Percentiles rank a stretch among this genome's conserved stretches.
These are phyloP conservation scores for Caenorhabditis becei DNA, from an alignment of 2,888 invertebrate species.

Conservation along the genomic window DNA sequence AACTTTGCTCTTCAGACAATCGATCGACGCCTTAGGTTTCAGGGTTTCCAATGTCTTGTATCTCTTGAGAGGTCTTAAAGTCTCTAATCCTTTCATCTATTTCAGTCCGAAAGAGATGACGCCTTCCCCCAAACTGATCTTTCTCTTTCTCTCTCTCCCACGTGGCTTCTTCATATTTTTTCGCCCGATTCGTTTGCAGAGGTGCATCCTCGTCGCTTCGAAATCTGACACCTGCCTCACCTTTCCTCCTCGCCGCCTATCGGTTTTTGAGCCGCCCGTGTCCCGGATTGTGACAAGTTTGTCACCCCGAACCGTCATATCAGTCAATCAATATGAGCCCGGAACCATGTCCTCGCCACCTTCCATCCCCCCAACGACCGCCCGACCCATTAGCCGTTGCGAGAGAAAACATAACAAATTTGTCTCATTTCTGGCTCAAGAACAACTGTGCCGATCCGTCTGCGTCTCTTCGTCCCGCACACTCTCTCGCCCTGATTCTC, in stretches of 20 bases:
- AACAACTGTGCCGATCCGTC: conserved; percentile 45
- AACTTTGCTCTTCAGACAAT: no score
- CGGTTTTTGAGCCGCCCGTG: conserved; percentile 19
- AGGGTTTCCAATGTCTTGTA: no score
- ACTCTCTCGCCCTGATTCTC: neutral
- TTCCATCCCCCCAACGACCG: conserved; percentile 3
- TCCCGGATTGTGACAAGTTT: neutral
- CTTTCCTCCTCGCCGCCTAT: neutral
- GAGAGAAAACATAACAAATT: conserved; percentile 19
- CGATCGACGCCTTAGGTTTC: no score
- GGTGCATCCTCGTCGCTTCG: conserved; percentile 2
- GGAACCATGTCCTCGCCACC: neutral
- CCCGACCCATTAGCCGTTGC: conserved; percentile 27
- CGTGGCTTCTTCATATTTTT: neutral
- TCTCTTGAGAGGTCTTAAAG: no score
- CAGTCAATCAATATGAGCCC: neutral
- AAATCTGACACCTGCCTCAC: conserved; percentile 41
- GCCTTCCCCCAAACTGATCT: no score
- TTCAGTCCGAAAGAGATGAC: no score
- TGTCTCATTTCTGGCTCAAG: conserved; percentile 1
- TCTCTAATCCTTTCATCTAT: no score
- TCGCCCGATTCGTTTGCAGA: conserved; percentile 1
- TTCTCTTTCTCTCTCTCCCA: no score
- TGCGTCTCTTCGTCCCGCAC: conserved; percentile 11
- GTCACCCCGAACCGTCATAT: conserved; percentile 14